Base-by-base conservation (phyloP, 2,113 vertebrate genomes). In the Pardalotus punctatus region DNA sequence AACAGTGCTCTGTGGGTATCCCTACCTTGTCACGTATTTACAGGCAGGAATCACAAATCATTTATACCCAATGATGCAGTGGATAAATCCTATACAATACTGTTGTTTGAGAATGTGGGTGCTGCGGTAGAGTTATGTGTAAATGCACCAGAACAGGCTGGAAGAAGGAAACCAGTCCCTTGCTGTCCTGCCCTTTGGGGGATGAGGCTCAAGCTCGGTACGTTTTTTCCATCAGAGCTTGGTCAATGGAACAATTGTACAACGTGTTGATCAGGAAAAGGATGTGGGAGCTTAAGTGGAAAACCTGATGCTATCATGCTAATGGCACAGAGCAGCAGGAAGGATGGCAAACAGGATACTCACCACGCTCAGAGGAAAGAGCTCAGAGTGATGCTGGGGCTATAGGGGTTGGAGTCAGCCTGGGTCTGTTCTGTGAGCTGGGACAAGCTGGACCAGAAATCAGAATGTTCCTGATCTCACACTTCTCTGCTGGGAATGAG, bases 261-360 rank as follows among this genome's bases (percentile, higher is more conserved):
- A 7, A 33, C 0, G 0, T 31, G 69, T 48, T 73, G 81, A 54
- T 77, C 92, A 78, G 96, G 90, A 95, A 94, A 76, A 87, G 95
- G 90, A 91, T 93, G 92, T 84, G 78, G 73, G 81, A 71, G 57
- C 64, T n/a, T 22, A 67, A 84, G 84, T 91, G 94, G 94, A 87
- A 97, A 81, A 90, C 40, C 73, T 72, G 95, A 87, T 67, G 6
- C 17, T 50, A 3, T 51, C 2, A 0, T 56, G 70, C 66, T 76
- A 40, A 64, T 36, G 79, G 86, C 83, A 77, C 5, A 51, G 64
- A 80, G 81, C 81, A 60, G 90, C 51, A 79, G 95, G 93, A 85
- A 93, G 81, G 84, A 91, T 51, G 81, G 94, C 84, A 81, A 91
- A 90, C 90, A 65, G 87, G 87, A 87, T 47, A 35, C 58, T 31